Conservation (phyloP, 2,113 vertebrate species). For the Nettapus auritus region DNA sequence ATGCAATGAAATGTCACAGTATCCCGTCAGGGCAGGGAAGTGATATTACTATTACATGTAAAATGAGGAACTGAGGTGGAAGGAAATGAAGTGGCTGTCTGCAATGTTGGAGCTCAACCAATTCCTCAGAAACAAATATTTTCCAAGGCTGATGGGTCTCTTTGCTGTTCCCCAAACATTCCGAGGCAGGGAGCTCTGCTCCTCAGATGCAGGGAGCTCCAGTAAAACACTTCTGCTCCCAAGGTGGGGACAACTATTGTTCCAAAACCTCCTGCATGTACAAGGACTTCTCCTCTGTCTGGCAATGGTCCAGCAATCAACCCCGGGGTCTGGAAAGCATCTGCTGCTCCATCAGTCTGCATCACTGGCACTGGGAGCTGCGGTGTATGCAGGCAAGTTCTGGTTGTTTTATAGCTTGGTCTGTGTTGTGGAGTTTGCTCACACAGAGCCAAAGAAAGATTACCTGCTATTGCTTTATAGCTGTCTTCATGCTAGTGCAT, state of each 20-base stretch:
- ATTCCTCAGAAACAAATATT: neutral
- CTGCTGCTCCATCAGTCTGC: neutral
- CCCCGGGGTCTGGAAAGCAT: neutral
- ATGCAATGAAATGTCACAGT: neutral
- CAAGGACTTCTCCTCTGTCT: neutral
- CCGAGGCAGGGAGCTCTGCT: neutral
- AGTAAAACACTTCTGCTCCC: neutral
- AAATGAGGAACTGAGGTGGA: neutral
- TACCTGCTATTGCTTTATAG: neutral
- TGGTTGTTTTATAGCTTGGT: neutral
- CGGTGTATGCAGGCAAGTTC: neutral
- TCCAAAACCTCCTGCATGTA: neutral
- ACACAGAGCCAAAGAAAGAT: neutral
- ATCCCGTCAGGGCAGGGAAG: neutral
- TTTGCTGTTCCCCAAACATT: neutral
- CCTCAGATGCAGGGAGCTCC: neutral
- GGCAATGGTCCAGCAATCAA: neutral
- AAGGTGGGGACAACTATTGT: neutral
- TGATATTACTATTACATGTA: neutral
- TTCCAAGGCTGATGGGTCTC: neutral
- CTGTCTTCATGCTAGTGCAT: neutral
- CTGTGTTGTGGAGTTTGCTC: neutral
- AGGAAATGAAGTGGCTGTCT: neutral
- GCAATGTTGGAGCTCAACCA: neutral
- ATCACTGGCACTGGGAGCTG: accelerated